Evolutionary conservation across 64 coral and sea anemone species (phyloP).

Genomic region (Anthopleura sola): DNA sequence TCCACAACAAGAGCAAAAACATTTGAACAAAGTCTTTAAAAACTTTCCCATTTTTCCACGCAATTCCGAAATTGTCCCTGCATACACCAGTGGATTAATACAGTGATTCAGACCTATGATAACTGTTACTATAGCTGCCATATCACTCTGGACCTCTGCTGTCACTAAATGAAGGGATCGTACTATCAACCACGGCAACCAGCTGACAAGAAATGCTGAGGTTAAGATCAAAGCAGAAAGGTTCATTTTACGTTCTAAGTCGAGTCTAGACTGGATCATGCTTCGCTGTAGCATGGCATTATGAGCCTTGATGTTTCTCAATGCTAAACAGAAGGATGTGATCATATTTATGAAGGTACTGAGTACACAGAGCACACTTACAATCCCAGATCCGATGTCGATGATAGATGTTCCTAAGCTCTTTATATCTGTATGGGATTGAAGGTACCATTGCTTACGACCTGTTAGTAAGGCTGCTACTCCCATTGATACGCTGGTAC

Average conservation of each 20-base stretch:
- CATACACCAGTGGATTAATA: conserved; percentile 3
- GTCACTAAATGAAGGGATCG: conserved; percentile 10
- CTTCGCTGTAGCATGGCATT: not conserved
- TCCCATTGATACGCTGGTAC: not conserved
- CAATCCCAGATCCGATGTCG: not conserved
- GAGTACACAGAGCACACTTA: not conserved
- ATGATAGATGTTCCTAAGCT: not conserved
- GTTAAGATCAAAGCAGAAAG: not conserved
- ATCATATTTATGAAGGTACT: not conserved
- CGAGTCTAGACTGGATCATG: not conserved
- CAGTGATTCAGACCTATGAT: conserved; percentile 12
- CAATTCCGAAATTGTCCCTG: not conserved
- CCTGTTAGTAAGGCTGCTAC: not conserved
- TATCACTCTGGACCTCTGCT: not conserved
- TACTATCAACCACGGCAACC: not conserved
- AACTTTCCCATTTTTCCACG: not conserved
- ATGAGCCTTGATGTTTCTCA: not conserved
- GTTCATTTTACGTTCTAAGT: conserved; percentile 3
- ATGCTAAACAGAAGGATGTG: not conserved
- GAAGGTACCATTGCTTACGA: not conserved
- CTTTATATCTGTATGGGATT: not conserved
- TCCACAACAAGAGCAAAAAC: not conserved
- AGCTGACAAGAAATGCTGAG: not conserved
- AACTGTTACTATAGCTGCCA: not conserved
- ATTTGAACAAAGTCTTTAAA: not conserved